These are phyloP conservation scores for Formica exsecta DNA, from an alignment of 1,140 invertebrate genomes.

Conservation along the genomic window DNA sequence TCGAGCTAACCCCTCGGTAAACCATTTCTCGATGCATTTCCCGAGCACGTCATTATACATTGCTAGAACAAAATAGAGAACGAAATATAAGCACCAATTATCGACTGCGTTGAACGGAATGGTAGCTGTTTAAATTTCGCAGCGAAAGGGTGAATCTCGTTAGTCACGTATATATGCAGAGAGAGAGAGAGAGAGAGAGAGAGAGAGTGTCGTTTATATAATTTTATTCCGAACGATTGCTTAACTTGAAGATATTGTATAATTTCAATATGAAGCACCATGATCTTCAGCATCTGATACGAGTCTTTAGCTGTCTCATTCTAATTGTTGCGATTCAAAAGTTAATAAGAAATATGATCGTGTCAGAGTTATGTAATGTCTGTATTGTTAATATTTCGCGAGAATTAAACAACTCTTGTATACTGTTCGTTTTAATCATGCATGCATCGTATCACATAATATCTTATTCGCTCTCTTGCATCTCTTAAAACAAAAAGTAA, in stretches of 20 bases:
- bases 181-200: no score
- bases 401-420: background rate
- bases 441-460: background rate
- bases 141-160: background rate
- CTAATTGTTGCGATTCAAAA: background rate
- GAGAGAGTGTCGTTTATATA: constrained; percentile 2
- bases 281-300: background rate
- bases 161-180: no score
- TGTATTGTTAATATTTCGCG: background rate
- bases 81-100: constrained; percentile 47
- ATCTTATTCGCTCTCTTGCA: background rate
- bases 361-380: background rate
- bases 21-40: constrained; percentile 38
- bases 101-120: background rate
- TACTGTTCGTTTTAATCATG: background rate
- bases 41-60: constrained; percentile 1
- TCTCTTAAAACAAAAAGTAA: background rate
- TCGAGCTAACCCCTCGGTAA: background rate
- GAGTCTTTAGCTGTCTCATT: background rate
- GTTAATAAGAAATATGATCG: background rate
- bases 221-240: constrained; percentile 2
- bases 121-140: constrained; percentile 48
- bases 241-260: constrained; percentile 1
- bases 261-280: background rate
- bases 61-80: constrained; percentile 6